A percentile compares a stretch with the other conserved stretches of the same genome.
These are phyloP conservation scores for Chiridota heheva DNA, from an alignment of 35 echinoderm and acorn worm genomes.

Conservation along the genomic window DNA sequence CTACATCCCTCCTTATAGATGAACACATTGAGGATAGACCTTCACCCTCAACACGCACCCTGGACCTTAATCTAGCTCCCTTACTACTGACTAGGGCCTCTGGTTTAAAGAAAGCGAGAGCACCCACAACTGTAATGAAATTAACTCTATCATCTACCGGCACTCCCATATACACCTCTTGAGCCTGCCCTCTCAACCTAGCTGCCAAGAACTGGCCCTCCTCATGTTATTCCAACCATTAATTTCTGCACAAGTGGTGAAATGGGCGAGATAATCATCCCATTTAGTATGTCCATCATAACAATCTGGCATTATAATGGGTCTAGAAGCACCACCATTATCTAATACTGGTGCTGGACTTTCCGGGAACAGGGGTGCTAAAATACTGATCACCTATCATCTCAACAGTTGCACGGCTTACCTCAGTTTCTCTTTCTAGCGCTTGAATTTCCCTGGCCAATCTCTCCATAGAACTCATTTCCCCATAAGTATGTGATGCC, in stretches of 20 bases:
- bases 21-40: slow-evolving; percentile 21
- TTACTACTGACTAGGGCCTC: neutral
- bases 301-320: slow-evolving; percentile 20
- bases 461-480: too few relatives aligned
- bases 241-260: neutral
- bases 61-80: neutral
- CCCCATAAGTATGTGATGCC: too few relatives aligned
- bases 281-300: neutral
- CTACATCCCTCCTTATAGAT: slow-evolving; percentile 21
- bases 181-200: slow-evolving; percentile 10
- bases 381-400: too few relatives aligned
- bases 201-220: slow-evolving; percentile 2
- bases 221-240: slow-evolving; percentile 1
- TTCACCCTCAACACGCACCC: slow-evolving; percentile 5
- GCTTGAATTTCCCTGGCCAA: too few relatives aligned
- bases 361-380: too few relatives aligned
- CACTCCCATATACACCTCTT: slow-evolving; percentile 16
- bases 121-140: slow-evolving; percentile 5
- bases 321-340: too few relatives aligned
- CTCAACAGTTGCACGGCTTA: too few relatives aligned
- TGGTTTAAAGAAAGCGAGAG: slow-evolving; percentile 7
- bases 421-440: too few relatives aligned
- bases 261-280: slow-evolving; percentile 22
- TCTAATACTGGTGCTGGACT: too few relatives aligned
- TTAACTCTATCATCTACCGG: neutral